Conservation (phyloP, 2,113 vertebrate genomes). For the crab-eating macaque (Macaca fascicularis) region DNA sequence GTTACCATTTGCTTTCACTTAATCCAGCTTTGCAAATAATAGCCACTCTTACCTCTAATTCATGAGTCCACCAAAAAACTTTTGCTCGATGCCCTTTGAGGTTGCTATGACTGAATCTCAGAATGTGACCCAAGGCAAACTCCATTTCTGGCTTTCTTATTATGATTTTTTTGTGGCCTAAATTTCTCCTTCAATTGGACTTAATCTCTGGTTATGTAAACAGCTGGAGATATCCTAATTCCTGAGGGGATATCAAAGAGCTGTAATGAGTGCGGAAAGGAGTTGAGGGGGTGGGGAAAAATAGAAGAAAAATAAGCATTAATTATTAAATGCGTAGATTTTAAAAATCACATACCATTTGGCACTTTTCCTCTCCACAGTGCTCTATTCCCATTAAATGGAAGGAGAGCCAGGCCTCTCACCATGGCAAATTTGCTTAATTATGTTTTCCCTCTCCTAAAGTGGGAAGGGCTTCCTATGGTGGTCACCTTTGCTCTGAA, state of each 20-base stretch:
- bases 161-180: not conserved
- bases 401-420: not conserved
- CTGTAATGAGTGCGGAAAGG: not conserved
- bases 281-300: not conserved
- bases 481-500: not conserved
- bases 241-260: not conserved
- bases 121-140: not conserved
- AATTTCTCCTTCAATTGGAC: conserved; percentile 18
- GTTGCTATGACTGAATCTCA: not conserved
- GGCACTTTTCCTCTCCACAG: conserved; percentile 2
- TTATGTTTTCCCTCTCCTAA: conserved; percentile 2
- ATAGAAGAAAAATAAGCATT: conserved; percentile 56
- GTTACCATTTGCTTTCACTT: not conserved
- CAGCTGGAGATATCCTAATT: conserved; percentile 42
- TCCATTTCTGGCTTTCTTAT: conserved; percentile 49
- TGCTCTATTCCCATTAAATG: conserved; percentile 14
- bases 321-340: conserved; percentile 60
- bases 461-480: not conserved
- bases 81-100: not conserved
- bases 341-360: conserved; percentile 47
- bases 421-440: not conserved
- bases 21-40: not conserved
- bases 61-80: not conserved
- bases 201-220: conserved; percentile 56
- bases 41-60: not conserved